Evolutionary conservation across 2,888 invertebrate genomes (phyloP).

Genomic region (Zaprionus bogoriensis): DNA sequence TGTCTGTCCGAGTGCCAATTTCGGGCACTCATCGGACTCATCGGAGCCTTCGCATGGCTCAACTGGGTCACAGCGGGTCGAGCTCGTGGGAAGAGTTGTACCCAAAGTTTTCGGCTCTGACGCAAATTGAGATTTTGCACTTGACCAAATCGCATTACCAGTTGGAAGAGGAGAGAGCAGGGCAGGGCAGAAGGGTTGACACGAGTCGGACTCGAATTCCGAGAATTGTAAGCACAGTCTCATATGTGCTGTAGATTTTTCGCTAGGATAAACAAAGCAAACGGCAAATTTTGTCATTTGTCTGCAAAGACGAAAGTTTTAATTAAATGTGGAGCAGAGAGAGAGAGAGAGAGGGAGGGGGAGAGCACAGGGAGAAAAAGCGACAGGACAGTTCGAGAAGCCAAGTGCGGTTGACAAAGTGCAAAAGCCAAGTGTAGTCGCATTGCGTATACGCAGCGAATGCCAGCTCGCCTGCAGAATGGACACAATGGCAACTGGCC

Average conservation of each 20-base stretch:
- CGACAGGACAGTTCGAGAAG: conserved; percentile 1
- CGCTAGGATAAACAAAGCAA: conserved; percentile 7
- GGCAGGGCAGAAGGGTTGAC: background rate
- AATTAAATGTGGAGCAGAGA: conserved; percentile 36
- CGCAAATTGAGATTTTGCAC: conserved; percentile 20
- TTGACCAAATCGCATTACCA: conserved; percentile 29
- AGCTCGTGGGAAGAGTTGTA: conserved; percentile 2
- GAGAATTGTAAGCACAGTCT: conserved; percentile 5
- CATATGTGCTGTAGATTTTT: conserved; percentile 6
- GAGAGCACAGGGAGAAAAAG: background rate
- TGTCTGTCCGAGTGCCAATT: conserved; percentile 28
- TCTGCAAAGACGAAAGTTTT: conserved; percentile 38
- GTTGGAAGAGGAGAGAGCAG: background rate
- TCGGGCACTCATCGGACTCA: too few relatives aligned
- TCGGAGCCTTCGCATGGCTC: too few relatives aligned
- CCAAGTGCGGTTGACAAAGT: conserved; percentile 41
- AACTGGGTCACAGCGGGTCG: conserved; percentile 1
- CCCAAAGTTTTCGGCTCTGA: conserved; percentile 2
- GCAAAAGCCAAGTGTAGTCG: conserved; percentile 16
- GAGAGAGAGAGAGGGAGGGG: background rate
- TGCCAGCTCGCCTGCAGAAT: too few relatives aligned
- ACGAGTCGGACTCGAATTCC: background rate
- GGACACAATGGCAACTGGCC: background rate
- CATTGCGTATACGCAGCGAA: conserved; percentile 30
- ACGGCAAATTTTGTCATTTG: conserved; percentile 18